Conservation (phyloP, 37 sponge, comb jelly and placozoan genomes). For the Dysidea cf. avara region DNA sequence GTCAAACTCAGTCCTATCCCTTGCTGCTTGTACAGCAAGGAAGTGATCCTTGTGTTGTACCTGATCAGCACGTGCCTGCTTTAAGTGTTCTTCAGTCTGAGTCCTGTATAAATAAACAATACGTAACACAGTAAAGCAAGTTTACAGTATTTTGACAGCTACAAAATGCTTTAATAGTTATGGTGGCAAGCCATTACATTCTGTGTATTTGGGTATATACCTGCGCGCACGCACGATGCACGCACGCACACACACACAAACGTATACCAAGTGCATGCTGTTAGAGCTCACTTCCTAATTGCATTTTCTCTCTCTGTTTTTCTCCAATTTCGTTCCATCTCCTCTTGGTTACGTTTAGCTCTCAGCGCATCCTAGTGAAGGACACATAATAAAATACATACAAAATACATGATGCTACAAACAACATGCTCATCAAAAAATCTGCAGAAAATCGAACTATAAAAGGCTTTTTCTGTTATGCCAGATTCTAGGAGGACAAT, state of each 20-base stretch:
- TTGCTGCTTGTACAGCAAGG: slow-evolving; percentile 89
- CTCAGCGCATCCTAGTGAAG: slow-evolving; percentile 78
- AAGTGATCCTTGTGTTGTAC: slow-evolving; percentile 92
- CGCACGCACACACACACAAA: background rate
- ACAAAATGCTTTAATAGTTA: background rate
- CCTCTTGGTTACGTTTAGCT: slow-evolving; percentile 95
- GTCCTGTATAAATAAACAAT: slow-evolving; percentile 28
- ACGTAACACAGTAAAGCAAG: background rate
- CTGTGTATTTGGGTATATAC: background rate
- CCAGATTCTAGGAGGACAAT: background rate
- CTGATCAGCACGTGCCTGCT: slow-evolving; percentile 77
- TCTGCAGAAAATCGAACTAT: slow-evolving; percentile 5
- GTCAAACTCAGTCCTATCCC: slow-evolving; percentile 93
- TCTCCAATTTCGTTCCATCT: slow-evolving; percentile 95
- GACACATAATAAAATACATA: background rate
- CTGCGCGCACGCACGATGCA: background rate
- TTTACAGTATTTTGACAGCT: background rate
- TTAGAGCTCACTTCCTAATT: slow-evolving; percentile 80
- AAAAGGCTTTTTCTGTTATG: no score
- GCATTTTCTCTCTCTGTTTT: slow-evolving; percentile 90
- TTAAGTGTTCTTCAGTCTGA: slow-evolving; percentile 76
- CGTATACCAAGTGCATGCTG: no score
- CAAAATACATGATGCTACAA: background rate
- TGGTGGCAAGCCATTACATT: background rate
- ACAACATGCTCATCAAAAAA: background rate